Base-by-base conservation (phyloP, 2,113 vertebrate genomes). In the Propithecus coquereli region DNA sequence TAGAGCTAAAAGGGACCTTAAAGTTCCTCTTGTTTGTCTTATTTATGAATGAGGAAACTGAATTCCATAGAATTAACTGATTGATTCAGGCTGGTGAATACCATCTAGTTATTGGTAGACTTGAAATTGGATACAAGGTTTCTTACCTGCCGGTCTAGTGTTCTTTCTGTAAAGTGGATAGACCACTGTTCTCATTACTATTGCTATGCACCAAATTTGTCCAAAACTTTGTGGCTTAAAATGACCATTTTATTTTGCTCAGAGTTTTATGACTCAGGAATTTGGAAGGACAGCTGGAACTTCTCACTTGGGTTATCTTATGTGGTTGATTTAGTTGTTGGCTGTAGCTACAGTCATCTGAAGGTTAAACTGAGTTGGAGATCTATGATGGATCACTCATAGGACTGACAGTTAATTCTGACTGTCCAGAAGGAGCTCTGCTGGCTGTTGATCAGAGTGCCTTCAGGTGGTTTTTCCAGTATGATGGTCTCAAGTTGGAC, bases 21-120 rank as follows among this genome's bases (percentile, higher is more conserved):
- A 87, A 77, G 18, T 87, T 81, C 12, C n/a, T 80, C 61, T 81
- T 90, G 43, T 20, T 7, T 66, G 40, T 81, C 40, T 61, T 79
- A 80, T 90, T 68, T 91, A 57, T 34, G 40, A 30, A 61, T 73
- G 40, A 94, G 43, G 61, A 92, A 90, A 32, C 63, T 93, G 47
- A 90, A 94, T 95, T 95, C 61, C 63, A 84, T 43, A 87, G 47
- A 94, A 87, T 87, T 52, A 87, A 87, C 52, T 40, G 61, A 71
- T 57, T 87, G 4, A 66, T 74, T 84, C 34, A 71, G 11, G 40
- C 54, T 84, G 71, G 59, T 86, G 14, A 85, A 90, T 94, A 94
- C 84, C 12, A 17, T 94, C 47, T 80, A 18, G 2, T 52, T 82
- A 61, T 23, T 54, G 74, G 11, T 86, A 3, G 34, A 66, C 7